These are phyloP conservation scores for Meloidogyne chitwoodi DNA, from an alignment of 1,140 invertebrate species.

Conservation along the genomic window DNA sequence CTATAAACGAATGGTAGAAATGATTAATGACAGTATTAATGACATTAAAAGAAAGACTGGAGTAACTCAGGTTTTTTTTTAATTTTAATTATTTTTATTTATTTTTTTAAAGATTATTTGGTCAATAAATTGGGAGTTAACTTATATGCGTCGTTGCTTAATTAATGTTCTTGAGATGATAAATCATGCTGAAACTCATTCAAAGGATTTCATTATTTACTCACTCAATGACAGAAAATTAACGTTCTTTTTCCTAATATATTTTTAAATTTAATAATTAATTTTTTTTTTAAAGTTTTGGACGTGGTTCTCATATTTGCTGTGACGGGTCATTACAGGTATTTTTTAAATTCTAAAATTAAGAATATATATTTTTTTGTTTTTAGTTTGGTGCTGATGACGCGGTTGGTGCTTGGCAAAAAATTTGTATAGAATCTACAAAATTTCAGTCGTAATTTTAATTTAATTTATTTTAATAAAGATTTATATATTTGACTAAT, in stretches of 20 bases:
- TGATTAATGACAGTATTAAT: constrained; percentile 39
- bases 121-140: constrained; percentile 44
- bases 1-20: constrained; percentile 20
- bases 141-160: constrained; percentile 46
- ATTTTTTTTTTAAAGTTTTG: constrained; percentile 37
- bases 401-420: constrained; percentile 41
- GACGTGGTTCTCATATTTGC: constrained; percentile 41
- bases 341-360: not conserved
- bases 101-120: constrained; percentile 26
- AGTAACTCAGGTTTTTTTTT: constrained; percentile 25
- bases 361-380: not conserved
- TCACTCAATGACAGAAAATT: constrained; percentile 36
- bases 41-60: constrained; percentile 35
- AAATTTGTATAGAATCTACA: constrained; percentile 26
- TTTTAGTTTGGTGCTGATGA: constrained; percentile 46
- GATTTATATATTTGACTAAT: too few species aligned
- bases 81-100: constrained; percentile 5
- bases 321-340: constrained; percentile 44
- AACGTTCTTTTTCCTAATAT: constrained; percentile 17
- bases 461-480: not conserved
- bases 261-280: not conserved
- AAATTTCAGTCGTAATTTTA: not conserved
- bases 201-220: constrained; percentile 16
- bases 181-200: constrained; percentile 24
- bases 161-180: constrained; percentile 41